Percentiles rank a stretch among this genome's conserved stretches.
Evolutionary conservation across 2,113 vertebrate species (phyloP).

Genomic region (Poeciliopsis turrubarensis): DNA sequence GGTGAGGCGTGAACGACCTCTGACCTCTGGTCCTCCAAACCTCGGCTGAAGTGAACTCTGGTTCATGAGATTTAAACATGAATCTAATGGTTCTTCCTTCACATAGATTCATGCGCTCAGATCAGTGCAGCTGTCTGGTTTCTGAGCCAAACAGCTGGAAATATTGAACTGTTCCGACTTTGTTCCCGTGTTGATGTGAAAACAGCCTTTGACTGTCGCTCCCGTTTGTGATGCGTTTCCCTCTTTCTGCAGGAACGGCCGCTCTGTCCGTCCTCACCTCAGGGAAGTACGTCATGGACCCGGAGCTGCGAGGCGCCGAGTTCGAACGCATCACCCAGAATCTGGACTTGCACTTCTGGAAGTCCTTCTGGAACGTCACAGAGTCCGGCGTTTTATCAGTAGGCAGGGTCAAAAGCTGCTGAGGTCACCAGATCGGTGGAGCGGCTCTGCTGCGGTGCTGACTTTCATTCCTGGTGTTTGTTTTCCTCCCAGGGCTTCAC

Average conservation of each 20-base stretch:
- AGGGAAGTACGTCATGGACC: slow-evolving; percentile 89
- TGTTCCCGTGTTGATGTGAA: too few species aligned
- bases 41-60: too few species aligned
- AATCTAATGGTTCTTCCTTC: too few species aligned
- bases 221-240: background rate
- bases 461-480: background rate
- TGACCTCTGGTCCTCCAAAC: too few species aligned
- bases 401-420: slow-evolving; percentile 42
- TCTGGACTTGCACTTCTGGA: slow-evolving; percentile 91
- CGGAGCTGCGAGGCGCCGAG: slow-evolving; percentile 86
- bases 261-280: slow-evolving; percentile 90
- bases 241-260: slow-evolving; percentile 77
- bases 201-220: background rate
- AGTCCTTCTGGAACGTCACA: slow-evolving; percentile 92
- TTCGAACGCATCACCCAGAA: slow-evolving; percentile 92
- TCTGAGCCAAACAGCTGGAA: too few species aligned
- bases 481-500: slow-evolving; percentile 79
- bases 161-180: too few species aligned
- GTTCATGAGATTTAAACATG: too few species aligned
- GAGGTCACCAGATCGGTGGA: background rate
- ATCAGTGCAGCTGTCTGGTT: too few species aligned
- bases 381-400: slow-evolving; percentile 88
- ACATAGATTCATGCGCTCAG: too few species aligned
- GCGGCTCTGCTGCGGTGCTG: background rate
- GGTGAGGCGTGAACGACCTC: too few species aligned